Conservation (phyloP, 1,140 invertebrate species). For the Nephila pilipes region DNA sequence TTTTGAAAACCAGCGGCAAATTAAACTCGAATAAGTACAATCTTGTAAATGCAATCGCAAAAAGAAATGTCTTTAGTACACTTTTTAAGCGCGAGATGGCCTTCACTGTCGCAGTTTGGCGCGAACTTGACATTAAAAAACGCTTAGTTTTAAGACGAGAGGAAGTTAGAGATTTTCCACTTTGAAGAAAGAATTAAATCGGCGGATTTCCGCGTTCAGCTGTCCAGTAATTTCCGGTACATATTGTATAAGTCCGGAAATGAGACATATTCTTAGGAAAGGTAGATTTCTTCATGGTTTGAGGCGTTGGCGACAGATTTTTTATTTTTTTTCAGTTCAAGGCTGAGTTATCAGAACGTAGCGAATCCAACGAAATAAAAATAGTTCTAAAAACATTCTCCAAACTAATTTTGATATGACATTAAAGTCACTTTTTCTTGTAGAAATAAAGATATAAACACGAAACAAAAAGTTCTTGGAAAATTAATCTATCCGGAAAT, state of each 20-base stretch:
- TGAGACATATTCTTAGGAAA: constrained; percentile 59
- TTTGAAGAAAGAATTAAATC: constrained; percentile 64
- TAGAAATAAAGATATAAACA: background rate
- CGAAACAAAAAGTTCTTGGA: constrained; percentile 7
- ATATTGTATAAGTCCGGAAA: constrained; percentile 70
- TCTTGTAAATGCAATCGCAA: too few relatives aligned
- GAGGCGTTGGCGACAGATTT: constrained; percentile 13
- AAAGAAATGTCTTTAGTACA: constrained; percentile 10
- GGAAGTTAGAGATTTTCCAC: constrained; percentile 64
- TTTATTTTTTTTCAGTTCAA: constrained; percentile 54
- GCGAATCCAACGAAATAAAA: constrained; percentile 29
- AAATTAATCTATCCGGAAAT: constrained; percentile 3
- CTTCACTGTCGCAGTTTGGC: constrained; percentile 24
- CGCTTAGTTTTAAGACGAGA: background rate
- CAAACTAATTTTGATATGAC: background rate
- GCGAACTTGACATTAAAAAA: constrained; percentile 27
- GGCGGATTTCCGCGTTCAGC: constrained; percentile 64
- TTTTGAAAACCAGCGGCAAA: too few relatives aligned
- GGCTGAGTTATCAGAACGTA: constrained; percentile 68
- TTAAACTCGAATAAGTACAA: too few relatives aligned
- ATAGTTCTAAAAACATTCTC: constrained; percentile 29
- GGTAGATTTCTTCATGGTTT: constrained; percentile 63
- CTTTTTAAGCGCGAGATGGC: constrained; percentile 34
- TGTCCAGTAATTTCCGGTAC: constrained; percentile 64
- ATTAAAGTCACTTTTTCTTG: background rate